Percentiles rank a stretch among this genome's conserved stretches.
Conservation (phyloP, 2,797 vertebrate genomes). For the Hylomyscus alleni region DNA sequence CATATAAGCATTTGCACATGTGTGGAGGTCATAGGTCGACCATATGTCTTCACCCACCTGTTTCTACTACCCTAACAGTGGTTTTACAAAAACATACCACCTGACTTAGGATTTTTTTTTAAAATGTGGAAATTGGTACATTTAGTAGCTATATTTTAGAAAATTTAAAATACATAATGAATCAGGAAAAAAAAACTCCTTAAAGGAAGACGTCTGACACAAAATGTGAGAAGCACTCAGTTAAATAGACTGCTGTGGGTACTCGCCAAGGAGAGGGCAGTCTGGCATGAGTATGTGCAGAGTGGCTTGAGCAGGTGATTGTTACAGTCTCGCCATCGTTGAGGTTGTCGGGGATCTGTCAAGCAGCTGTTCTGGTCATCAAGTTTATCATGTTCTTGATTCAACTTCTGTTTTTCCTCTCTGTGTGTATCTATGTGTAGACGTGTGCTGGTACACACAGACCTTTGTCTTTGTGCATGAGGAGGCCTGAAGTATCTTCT, state of each 20-base stretch:
- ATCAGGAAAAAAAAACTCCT: neutral
- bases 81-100: neutral
- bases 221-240: neutral
- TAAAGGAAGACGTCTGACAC: neutral
- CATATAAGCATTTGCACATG: neutral
- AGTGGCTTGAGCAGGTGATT: neutral
- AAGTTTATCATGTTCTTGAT: neutral
- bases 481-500: neutral
- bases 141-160: neutral
- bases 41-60: neutral
- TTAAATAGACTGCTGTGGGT: neutral
- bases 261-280: neutral
- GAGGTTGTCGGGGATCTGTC: neutral
- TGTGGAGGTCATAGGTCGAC: neutral
- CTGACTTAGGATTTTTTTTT: neutral
- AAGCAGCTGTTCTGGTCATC: neutral
- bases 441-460: neutral
- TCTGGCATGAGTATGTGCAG: neutral
- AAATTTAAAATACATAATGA: slow-evolving; percentile 21
- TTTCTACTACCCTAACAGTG: neutral
- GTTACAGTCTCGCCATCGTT: neutral
- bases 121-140: neutral
- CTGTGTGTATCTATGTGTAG: neutral
- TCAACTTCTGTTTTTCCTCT: neutral
- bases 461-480: neutral